A percentile compares a stretch with the other conserved stretches of the same genome.
Conservation (phyloP, 2,113 vertebrate species). For the Leptosomus discolor region DNA sequence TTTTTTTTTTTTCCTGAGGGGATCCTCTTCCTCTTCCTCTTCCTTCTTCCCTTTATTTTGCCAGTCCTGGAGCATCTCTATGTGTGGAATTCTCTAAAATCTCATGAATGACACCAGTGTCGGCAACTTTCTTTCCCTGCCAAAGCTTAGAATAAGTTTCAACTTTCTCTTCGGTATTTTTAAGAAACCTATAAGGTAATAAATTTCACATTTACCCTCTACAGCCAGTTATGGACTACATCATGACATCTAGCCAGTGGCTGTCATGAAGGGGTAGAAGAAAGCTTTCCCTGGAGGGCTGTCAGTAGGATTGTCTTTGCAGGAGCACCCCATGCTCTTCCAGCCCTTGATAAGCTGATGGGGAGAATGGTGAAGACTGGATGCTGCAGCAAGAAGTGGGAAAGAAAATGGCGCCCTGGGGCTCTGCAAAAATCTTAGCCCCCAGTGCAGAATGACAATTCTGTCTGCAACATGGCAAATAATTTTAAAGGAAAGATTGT, state of each 20-base stretch:
- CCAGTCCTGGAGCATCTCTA: not conserved
- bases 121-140: not conserved
- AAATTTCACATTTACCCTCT: not conserved
- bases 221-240: not conserved
- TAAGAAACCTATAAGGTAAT: not conserved
- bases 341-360: not conserved
- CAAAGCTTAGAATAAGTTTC: not conserved
- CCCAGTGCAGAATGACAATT: not conserved
- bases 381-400: not conserved
- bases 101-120: not conserved
- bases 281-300: not conserved
- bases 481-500: not conserved
- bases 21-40: too few relatives aligned
- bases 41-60: not conserved
- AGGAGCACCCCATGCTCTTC: not conserved
- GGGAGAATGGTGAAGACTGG: not conserved
- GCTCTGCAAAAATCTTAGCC: not conserved
- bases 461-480: not conserved
- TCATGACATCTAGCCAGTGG: not conserved
- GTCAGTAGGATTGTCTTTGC: not conserved
- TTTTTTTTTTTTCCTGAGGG: accelerated
- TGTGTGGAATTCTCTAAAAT: not conserved
- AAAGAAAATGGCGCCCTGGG: not conserved
- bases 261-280: not conserved
- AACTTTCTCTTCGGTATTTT: not conserved